Conservation (phyloP, 2,888 invertebrate genomes). For the Heterodera filipjevi region DNA sequence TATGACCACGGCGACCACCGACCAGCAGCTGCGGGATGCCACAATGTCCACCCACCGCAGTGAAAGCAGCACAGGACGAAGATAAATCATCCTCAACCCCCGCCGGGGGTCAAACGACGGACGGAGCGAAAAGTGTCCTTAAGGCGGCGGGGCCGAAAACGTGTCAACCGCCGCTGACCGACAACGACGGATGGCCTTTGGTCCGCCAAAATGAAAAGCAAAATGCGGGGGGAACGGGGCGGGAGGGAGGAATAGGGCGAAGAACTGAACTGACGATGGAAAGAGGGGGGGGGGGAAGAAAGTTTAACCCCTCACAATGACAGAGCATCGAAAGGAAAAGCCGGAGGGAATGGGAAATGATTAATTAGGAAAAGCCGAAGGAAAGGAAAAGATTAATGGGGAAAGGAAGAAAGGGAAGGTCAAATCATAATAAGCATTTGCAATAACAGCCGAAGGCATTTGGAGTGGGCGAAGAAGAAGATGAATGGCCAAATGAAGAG, state of each 20-base stretch:
- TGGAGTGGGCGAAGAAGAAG: background rate
- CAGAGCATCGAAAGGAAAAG: background rate
- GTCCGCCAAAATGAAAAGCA: background rate
- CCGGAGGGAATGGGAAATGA: background rate
- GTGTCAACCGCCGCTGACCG: background rate
- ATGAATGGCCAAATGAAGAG: background rate
- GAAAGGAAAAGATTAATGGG: background rate
- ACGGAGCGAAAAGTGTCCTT: background rate
- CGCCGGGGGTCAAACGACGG: background rate
- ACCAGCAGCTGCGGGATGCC: slow-evolving; percentile 7
- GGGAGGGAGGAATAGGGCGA: background rate
- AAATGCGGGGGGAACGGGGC: background rate
- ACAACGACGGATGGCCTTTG: background rate
- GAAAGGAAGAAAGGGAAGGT: too few relatives aligned
- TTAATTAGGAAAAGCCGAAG: background rate
- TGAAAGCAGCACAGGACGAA: background rate
- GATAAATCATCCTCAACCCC: slow-evolving; percentile 7
- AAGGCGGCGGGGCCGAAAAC: background rate
- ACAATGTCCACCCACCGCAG: background rate
- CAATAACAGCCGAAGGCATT: slow-evolving; percentile 4
- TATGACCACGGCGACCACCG: slow-evolving; percentile 10
- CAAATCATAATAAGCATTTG: background rate
- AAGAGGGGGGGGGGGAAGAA: background rate
- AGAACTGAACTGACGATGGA: too few relatives aligned
- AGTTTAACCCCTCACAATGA: background rate